phyloP scores from a whole-genome alignment of 2,797 vertebrate genomes.

The Iguana delicatissima region DNA sequence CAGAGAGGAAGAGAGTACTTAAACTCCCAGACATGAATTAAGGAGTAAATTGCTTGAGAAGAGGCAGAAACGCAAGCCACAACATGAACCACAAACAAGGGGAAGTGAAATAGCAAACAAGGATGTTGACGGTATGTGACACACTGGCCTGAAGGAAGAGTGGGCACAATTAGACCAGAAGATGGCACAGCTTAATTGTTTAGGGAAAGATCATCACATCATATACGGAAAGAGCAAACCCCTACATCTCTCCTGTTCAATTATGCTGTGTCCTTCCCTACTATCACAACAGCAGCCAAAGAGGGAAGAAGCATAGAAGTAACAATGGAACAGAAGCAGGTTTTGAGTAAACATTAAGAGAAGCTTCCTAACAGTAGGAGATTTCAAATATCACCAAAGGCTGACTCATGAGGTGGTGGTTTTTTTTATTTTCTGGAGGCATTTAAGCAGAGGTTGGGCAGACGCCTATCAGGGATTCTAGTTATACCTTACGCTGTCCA shows the following conservation, averaged over 20 bases:
- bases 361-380: background rate
- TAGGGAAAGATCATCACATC: background rate
- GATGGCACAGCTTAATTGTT: background rate
- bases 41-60: background rate
- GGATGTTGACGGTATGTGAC: background rate
- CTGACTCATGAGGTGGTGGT: too few relatives aligned
- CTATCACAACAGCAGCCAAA: background rate
- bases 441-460: background rate
- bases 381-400: background rate
- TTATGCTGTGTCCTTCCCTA: background rate
- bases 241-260: background rate
- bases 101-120: background rate
- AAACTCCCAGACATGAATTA: background rate
- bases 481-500: background rate
- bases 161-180: background rate
- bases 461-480: background rate
- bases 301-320: background rate
- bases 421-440: background rate
- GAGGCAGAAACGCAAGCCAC: slow-evolving; percentile 2
- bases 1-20: background rate
- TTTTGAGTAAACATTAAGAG: background rate
- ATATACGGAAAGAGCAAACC: too few relatives aligned
- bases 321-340: background rate
- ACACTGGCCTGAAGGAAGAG: too few relatives aligned
- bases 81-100: accelerated